Base-by-base conservation (phyloP, 2,888 invertebrate species). In the Abrostola tripartita region DNA sequence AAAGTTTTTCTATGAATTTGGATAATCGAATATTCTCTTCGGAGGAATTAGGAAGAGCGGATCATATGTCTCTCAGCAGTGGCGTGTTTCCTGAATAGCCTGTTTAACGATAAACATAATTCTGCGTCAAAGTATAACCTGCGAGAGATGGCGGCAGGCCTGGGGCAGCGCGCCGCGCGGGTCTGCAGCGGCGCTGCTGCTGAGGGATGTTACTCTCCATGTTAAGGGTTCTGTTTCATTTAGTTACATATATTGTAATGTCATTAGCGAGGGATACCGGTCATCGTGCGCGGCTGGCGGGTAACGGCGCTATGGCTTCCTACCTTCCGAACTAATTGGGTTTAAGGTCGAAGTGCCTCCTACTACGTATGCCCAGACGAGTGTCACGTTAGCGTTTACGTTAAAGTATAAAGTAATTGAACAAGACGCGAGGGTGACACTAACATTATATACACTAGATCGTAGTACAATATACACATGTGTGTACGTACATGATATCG, bases 301-400 rank as follows among this genome's bases (percentile, higher is more conserved):
- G 47, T 57, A 56, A 9, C 72, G 41, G 51, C 60, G 57, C 68
- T 82, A 82, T 35, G 87, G 86, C 84, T 86, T 87, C 87, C 69
- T 54, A 44, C 55, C 66, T 79, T 74, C 73, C 71, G 61, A 74
- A 71, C 79, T 87, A 85, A 87, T 85, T 79, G 78, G 70, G 81
- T 81, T 85, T 85, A 74, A 71, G 72, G 62, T 56, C 67, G 55
- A 58, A 61, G 66, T 65, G 69, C 58, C 68, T 70, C 61, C 61
- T 56, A 59, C 37, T 38, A 49, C 40, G n/a, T 6, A 36, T 41
- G 14, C 5, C 11, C 36, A 8, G 36, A 50, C 41, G 37, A 52
- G 59, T 37, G 37, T 11, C 44, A 52, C 37, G 40, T 41, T 54
- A 44, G 5, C 40, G 38, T 41, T 54, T 50, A n/a, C 38, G 52